These are phyloP conservation scores for Diplodus sargus DNA, from an alignment of 2,797 vertebrate species.

Conservation along the genomic window DNA sequence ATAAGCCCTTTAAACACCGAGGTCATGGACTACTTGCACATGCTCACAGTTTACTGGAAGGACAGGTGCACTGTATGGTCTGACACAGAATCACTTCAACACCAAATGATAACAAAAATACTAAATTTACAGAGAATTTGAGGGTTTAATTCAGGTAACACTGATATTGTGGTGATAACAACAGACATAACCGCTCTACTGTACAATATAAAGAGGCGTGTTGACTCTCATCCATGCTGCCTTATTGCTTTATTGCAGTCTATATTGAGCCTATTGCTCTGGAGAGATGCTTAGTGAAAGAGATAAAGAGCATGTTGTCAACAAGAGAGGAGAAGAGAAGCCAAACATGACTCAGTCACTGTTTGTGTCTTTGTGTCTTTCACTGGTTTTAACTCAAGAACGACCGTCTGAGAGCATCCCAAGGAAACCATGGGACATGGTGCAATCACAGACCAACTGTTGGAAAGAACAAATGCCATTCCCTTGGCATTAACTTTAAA, in stretches of 20 bases:
- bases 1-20: conserved; percentile 53
- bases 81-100: background rate
- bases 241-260: conserved; percentile 27
- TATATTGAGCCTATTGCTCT: conserved; percentile 23
- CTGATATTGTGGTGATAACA: too few species aligned
- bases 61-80: conserved; percentile 2
- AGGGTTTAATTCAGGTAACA: too few species aligned
- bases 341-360: conserved; percentile 13
- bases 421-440: conserved; percentile 19
- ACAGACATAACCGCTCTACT: background rate
- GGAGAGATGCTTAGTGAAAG: conserved; percentile 23
- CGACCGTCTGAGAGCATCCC: background rate
- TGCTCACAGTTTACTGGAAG: conserved; percentile 22
- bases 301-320: conserved; percentile 28
- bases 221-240: conserved; percentile 38
- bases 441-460: conserved; percentile 2
- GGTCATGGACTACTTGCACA: conserved; percentile 37
- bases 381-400: background rate
- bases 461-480: conserved; percentile 33
- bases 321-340: conserved; percentile 18
- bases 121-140: background rate
- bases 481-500: conserved; percentile 59
- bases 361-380: conserved; percentile 22
- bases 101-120: background rate
- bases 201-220: background rate